Evolutionary conservation across 1,140 invertebrate genomes (phyloP), one percentile per base, ranked within the genome.

Genomic region (Cotesia vestalis): DNA sequence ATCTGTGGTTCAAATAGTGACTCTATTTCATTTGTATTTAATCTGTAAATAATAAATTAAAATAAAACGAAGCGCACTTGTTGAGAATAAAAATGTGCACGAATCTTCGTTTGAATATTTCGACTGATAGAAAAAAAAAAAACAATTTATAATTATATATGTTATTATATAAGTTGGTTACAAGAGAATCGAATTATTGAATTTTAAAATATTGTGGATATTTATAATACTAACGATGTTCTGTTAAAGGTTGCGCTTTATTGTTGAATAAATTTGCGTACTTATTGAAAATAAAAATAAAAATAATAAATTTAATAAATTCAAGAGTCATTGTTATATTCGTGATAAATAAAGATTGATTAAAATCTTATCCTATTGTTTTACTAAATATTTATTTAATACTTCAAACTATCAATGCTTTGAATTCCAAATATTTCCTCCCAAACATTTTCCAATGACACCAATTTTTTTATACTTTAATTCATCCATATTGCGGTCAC

Each of bases 261-360:
- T 62, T 71, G 51, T 38, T 62, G 62, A 59, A 66, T 11, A 71
- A 64, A 62, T 71, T 71, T 71, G 62, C 61, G 69, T 71, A 71
- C 69, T 71, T 71, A 66, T 27, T 27, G 27, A 27, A 27, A 27
- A 27, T 27, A 27, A 27, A 27, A 27, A 27, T 27, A 27, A 27
- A 27, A 27, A 27, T 27, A 27, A 27, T 27, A 27, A 27, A 27
- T 27, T 27, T 27, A 27, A 27, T 27, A 71, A 62, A 71, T 57
- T 57, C 67, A 14, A 69, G 62, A 66, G 69, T 71, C 69, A 17
- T 71, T 71, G 69, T 71, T 71, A 71, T 27, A 71, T 66, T 71
- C 61, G 60, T 71, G 69, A 71, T 71, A 71, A 71, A 71, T 66
- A 52, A 71, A 71, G 57, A 71, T 66, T 66, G 60, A 38, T 71